phyloP scores from a whole-genome alignment of 1,140 invertebrate genomes.

The Drosophila willistoni region DNA sequence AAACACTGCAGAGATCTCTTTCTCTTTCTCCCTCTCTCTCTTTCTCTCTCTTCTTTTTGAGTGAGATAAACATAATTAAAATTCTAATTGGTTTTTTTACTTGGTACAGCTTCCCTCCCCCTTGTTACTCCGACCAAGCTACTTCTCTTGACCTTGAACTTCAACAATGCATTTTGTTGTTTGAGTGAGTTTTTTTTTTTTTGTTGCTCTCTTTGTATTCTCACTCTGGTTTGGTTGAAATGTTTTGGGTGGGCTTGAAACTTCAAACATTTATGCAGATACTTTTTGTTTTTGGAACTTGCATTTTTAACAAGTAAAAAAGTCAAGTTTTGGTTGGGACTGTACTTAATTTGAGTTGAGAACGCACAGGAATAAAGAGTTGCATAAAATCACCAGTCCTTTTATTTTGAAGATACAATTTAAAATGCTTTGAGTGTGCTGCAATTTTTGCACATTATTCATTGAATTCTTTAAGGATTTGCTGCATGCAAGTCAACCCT shows the following conservation, averaged over 20 bases:
- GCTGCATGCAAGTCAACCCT: no score
- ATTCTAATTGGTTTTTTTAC: conserved; percentile 51
- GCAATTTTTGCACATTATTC: no score
- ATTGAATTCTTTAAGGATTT: no score
- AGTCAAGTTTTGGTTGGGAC: background rate
- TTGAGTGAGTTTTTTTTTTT: conserved; percentile 48
- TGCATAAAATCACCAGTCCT: background rate
- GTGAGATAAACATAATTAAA: conserved; percentile 58
- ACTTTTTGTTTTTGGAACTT: background rate
- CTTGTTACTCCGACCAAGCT: conserved; percentile 13
- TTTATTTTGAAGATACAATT: background rate
- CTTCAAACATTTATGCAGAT: conserved; percentile 13
- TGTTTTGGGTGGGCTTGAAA: background rate
- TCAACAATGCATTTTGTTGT: conserved; percentile 28
- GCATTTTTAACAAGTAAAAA: background rate
- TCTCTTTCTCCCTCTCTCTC: background rate
- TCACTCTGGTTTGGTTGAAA: background rate
- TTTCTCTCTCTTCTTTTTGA: conserved; percentile 29
- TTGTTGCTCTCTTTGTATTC: conserved; percentile 5
- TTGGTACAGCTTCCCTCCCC: conserved; percentile 1
- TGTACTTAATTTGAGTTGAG: background rate
- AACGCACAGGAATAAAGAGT: background rate
- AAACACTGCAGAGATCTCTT: conserved; percentile 9
- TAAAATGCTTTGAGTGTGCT: background rate
- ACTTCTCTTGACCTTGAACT: conserved; percentile 69